These are phyloP conservation scores for Phalangium opilio DNA, from an alignment of 2,888 invertebrate species.

Conservation along the genomic window DNA sequence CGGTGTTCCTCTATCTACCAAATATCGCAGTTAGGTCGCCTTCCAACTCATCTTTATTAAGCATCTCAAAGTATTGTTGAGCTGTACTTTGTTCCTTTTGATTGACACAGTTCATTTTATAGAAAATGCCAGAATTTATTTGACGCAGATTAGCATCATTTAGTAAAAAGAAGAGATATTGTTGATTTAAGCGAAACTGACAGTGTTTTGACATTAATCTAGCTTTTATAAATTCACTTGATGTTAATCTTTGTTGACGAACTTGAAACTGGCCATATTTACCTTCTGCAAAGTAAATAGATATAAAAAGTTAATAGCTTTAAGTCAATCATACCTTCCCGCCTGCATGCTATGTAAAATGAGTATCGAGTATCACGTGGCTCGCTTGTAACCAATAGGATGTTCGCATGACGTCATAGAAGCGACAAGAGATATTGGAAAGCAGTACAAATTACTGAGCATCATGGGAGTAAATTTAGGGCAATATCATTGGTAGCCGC, in stretches of 20 bases:
- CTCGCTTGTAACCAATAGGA: too few species aligned
- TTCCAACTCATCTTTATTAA: slow-evolving; percentile 1
- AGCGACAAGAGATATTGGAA: too few species aligned
- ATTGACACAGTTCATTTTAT: slow-evolving; percentile 2
- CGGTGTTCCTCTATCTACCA: neutral
- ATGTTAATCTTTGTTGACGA: neutral
- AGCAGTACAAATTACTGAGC: too few species aligned
- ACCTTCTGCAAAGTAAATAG: neutral
- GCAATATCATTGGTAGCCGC: too few species aligned
- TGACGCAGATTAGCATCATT: slow-evolving; percentile 2
- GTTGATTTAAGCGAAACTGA: neutral
- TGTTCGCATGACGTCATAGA: too few species aligned
- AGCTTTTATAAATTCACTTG: slow-evolving; percentile 1
- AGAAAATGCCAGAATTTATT: slow-evolving; percentile 2
- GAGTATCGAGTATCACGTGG: too few species aligned
- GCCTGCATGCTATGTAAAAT: too few species aligned
- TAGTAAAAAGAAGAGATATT: slow-evolving; percentile 1
- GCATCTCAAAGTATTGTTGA: slow-evolving; percentile 1
- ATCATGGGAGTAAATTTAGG: too few species aligned
- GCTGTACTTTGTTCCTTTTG: neutral
- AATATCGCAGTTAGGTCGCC: slow-evolving; percentile 1
- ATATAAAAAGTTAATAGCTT: too few species aligned
- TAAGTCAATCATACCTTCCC: too few species aligned
- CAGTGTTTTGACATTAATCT: neutral
- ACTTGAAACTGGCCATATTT: neutral